Base-by-base conservation (phyloP, 2,113 vertebrate species). In the Chaenocephalus aceratus region DNA sequence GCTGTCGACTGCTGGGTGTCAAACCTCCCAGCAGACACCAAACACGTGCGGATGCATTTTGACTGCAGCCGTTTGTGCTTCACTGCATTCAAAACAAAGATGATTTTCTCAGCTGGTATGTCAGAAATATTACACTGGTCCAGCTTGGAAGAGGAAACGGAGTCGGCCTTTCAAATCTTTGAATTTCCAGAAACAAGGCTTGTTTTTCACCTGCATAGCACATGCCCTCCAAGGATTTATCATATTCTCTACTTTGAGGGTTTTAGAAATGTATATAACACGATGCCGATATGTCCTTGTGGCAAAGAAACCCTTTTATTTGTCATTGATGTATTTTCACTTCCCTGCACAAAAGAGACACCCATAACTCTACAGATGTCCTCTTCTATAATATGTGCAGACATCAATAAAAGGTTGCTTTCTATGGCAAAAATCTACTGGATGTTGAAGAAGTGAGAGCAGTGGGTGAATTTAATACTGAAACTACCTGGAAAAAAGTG, bases 41-140 rank as follows among this genome's bases (percentile, higher is more conserved):
- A 60, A 34, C 78, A 69, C 45, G 51, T 67, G 66, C 61, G 4
- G 51, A 76, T 77, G 74, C 71, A 34, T 70, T 80, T 66, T 79
- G 57, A n/a, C 79, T 18, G 81, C 83, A 76, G 85, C 75, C 51
- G 61, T 66, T 53, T 2, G 26, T 9, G 61, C 86, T 69, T 69
- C 59, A 23, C 3, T 48, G 46, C 72, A 10, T 79, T 72, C 79
- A 75, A 85, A 88, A 81, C 67, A 84, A 79, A 82, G 79, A 72
- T 5, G 13, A 21, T 21, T 21, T 60, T 75, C 45, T 30, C 76
- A 81, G 75, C 84, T 70, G 81, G 48, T 70, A 5, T 11, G 45
- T 45, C 6, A 6, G 54, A 36, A 70, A 56, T 62, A 66, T 66
- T 53, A 58, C 3, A 52, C 49, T 23, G 23, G 21, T 16, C 44